Evolutionary conservation across 2,797 vertebrate species (phyloP).

Genomic region (Arctocebus calabarensis): DNA sequence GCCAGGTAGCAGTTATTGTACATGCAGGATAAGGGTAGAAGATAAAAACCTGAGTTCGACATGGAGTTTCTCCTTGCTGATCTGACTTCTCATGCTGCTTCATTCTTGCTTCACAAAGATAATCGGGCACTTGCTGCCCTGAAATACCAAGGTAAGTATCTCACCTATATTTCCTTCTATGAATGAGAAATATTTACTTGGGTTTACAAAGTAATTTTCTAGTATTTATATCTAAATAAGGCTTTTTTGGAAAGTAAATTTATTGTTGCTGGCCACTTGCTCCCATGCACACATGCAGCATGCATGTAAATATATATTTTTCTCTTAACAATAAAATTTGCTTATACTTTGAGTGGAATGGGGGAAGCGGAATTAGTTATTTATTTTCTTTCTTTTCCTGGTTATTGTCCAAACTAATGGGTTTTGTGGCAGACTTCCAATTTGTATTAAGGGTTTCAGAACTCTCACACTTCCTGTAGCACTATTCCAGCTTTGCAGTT

Average conservation of each 20-base stretch:
- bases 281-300: constrained; percentile 89
- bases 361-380: not conserved
- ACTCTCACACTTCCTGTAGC: constrained; percentile 6
- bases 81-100: constrained; percentile 58
- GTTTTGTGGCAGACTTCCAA: not conserved
- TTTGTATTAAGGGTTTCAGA: constrained; percentile 39
- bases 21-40: constrained; percentile 58
- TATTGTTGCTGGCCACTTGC: constrained; percentile 79
- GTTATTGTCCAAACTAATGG: constrained; percentile 55
- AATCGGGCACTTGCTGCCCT: constrained; percentile 58
- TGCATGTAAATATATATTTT: constrained; percentile 72
- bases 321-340: constrained; percentile 40
- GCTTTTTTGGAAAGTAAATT: constrained; percentile 85
- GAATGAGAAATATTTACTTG: constrained; percentile 75
- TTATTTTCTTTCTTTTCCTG: constrained; percentile 68
- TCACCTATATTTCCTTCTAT: constrained; percentile 70
- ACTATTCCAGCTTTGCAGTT: constrained; percentile 17
- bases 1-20: constrained; percentile 35
- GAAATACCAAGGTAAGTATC: constrained; percentile 86
- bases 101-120: constrained; percentile 58
- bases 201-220: constrained; percentile 81
- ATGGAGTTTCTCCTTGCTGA: constrained; percentile 34
- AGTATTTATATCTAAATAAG: constrained; percentile 83
- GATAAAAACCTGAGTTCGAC: constrained; percentile 50
- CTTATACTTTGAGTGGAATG: constrained; percentile 40